Evolutionary conservation across 2,797 vertebrate genomes (phyloP).

Genomic region (Chromis chromis): DNA sequence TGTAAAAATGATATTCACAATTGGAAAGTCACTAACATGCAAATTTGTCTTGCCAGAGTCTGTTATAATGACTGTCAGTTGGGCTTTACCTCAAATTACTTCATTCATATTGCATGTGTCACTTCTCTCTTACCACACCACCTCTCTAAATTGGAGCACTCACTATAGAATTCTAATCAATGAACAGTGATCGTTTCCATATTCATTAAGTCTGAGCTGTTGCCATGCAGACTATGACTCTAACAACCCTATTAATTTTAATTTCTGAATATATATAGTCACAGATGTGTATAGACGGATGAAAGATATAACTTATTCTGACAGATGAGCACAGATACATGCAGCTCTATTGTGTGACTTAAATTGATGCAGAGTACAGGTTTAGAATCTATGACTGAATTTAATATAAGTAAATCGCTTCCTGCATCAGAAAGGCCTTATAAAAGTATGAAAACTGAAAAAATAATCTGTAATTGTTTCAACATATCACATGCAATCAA

Average conservation of each 20-base stretch:
- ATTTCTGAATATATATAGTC: slow-evolving; percentile 27
- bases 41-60: slow-evolving; percentile 7
- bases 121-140: slow-evolving; percentile 23
- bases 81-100: slow-evolving; percentile 31
- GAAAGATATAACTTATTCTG: slow-evolving; percentile 1
- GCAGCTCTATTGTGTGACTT: background rate
- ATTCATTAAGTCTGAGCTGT: slow-evolving; percentile 21
- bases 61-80: slow-evolving; percentile 41
- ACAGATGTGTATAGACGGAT: slow-evolving; percentile 3
- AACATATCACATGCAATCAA: no score
- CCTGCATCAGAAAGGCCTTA: background rate
- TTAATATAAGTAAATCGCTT: no score
- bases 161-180: slow-evolving; percentile 39
- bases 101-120: slow-evolving; percentile 21
- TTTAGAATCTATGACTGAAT: background rate
- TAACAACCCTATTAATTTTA: background rate
- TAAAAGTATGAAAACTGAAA: background rate
- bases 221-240: slow-evolving; percentile 4
- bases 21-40: slow-evolving; percentile 9
- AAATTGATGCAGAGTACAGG: background rate
- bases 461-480: no score
- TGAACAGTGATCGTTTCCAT: slow-evolving; percentile 35
- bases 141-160: slow-evolving; percentile 19
- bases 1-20: slow-evolving; percentile 16
- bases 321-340: background rate